phyloP scores from a whole-genome alignment of 2,113 vertebrate genomes.

The Aptenodytes patagonicus region DNA sequence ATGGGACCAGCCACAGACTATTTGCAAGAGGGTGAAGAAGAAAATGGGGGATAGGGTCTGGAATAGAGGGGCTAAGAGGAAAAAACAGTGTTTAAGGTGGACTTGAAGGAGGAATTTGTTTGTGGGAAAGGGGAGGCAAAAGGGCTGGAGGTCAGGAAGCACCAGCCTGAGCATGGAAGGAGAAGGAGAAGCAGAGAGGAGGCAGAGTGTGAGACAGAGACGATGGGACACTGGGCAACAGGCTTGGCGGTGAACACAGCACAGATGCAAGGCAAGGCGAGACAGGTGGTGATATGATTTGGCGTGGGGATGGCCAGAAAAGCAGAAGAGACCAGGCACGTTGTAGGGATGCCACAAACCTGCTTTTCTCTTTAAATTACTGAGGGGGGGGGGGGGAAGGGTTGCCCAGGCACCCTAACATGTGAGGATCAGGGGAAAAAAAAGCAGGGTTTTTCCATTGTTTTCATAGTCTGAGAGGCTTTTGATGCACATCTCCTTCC shows the following conservation, averaged over 20 bases:
- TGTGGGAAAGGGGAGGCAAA: neutral
- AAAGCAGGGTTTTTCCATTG: neutral
- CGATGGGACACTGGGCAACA: rapidly evolving
- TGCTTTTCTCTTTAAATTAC: neutral
- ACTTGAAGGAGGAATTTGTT: neutral
- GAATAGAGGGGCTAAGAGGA: neutral
- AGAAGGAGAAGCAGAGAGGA: neutral
- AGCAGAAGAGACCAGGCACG: neutral
- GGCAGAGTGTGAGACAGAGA: neutral
- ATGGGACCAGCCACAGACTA: neutral
- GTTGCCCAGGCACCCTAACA: neutral
- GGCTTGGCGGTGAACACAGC: rapidly evolving
- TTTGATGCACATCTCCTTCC: neutral
- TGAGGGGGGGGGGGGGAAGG: neutral
- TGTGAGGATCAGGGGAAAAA: neutral
- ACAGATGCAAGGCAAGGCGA: rapidly evolving
- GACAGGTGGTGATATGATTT: too few relatives aligned
- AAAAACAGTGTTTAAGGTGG: neutral
- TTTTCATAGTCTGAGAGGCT: neutral
- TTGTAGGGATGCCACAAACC: neutral
- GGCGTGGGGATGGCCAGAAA: neutral
- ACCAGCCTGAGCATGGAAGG: neutral
- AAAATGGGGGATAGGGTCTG: neutral
- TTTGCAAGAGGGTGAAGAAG: neutral
- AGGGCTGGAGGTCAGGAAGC: neutral